A percentile compares a stretch with the other conserved stretches of the same genome.
These are phyloP conservation scores for Ctenopoma multispine DNA, from an alignment of 2,797 vertebrate species.

Conservation along the genomic window DNA sequence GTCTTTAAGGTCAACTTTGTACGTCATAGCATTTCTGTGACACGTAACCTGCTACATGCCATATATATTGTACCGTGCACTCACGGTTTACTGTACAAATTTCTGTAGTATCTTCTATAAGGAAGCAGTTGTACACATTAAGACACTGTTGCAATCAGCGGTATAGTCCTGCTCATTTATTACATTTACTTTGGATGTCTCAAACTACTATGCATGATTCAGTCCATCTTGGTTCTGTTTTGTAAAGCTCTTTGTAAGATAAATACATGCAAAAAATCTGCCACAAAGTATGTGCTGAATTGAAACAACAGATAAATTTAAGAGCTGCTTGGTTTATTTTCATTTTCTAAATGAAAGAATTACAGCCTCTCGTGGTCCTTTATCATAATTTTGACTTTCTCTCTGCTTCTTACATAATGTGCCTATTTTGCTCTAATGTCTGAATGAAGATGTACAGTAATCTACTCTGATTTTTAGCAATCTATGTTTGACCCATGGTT, in stretches of 20 bases:
- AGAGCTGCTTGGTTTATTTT: slow-evolving; percentile 82
- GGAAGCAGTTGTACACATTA: slow-evolving; percentile 74
- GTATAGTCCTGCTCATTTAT: slow-evolving; percentile 77
- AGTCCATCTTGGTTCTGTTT: slow-evolving; percentile 84
- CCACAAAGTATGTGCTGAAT: slow-evolving; percentile 85
- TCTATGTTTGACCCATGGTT: slow-evolving; percentile 62
- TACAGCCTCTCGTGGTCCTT: slow-evolving; percentile 76
- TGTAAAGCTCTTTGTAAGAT: slow-evolving; percentile 77
- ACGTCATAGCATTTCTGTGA: background rate
- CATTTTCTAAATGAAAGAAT: slow-evolving; percentile 82
- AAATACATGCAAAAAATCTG: slow-evolving; percentile 77
- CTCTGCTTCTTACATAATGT: slow-evolving; percentile 51
- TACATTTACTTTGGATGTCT: slow-evolving; percentile 79
- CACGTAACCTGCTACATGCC: background rate
- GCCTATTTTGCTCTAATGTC: slow-evolving; percentile 55
- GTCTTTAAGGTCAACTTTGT: too few relatives aligned
- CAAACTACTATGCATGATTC: slow-evolving; percentile 87
- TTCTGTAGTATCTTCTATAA: slow-evolving; percentile 56
- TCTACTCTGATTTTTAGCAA: slow-evolving; percentile 66
- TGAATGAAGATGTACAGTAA: slow-evolving; percentile 68
- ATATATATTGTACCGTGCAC: background rate
- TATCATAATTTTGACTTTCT: slow-evolving; percentile 74
- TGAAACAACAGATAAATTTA: slow-evolving; percentile 85
- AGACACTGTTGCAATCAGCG: slow-evolving; percentile 79
- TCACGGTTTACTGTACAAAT: slow-evolving; percentile 34